These are phyloP conservation scores for Pachydiplax longipennis DNA, from an alignment of 2,888 invertebrate genomes.

Conservation along the genomic window DNA sequence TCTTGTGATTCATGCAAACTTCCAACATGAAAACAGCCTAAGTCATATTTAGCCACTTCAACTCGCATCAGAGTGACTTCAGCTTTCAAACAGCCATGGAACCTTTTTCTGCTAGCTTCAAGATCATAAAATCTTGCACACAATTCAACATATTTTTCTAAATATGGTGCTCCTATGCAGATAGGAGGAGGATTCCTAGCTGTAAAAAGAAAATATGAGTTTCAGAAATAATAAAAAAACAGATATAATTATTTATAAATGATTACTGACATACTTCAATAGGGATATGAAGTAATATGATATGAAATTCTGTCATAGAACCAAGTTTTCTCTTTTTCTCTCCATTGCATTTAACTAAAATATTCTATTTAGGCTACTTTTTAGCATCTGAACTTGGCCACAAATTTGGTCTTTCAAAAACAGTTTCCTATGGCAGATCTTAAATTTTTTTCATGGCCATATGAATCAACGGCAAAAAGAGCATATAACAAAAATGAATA, in stretches of 20 bases:
- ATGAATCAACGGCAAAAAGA: too few relatives aligned
- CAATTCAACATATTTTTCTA: conserved; percentile 53
- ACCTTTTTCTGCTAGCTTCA: conserved; percentile 50
- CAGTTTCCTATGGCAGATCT: too few relatives aligned
- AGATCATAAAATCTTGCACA: conserved; percentile 55
- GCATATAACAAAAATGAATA: too few relatives aligned
- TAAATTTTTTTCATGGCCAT: too few relatives aligned
- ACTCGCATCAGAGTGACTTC: conserved; percentile 49
- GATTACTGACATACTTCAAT: not conserved
- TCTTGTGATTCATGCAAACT: not conserved
- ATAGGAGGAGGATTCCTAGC: conserved; percentile 56
- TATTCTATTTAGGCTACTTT: too few relatives aligned
- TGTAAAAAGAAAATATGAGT: conserved; percentile 47
- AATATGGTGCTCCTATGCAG: conserved; percentile 54
- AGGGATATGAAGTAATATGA: too few relatives aligned
- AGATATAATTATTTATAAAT: too few relatives aligned
- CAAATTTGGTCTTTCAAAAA: too few relatives aligned
- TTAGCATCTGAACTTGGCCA: too few relatives aligned
- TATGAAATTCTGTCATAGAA: too few relatives aligned
- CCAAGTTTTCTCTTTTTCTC: too few relatives aligned
- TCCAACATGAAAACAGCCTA: conserved; percentile 54
- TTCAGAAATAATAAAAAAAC: not conserved
- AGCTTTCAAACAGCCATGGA: conserved; percentile 54
- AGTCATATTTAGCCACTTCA: conserved; percentile 49
- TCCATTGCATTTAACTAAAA: too few relatives aligned